Percentiles rank a stretch among this genome's conserved stretches.
phyloP scores from a whole-genome alignment of 2,888 invertebrate genomes.

The Tetranychus piercei region DNA sequence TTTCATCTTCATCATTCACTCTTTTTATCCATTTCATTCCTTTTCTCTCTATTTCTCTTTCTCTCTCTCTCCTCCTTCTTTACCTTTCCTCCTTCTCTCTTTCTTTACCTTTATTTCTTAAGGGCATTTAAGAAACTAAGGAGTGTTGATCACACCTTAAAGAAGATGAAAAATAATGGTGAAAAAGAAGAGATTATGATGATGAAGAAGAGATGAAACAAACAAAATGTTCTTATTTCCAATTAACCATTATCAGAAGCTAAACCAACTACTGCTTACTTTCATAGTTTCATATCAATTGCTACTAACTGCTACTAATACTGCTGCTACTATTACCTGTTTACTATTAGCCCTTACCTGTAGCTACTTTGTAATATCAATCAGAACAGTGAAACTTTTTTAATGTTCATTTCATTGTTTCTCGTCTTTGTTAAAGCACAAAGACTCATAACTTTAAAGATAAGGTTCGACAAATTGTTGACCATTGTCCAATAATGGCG shows the following conservation, averaged over 20 bases:
- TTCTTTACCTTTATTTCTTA: not conserved
- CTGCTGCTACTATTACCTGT: not conserved
- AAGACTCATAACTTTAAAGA: too few relatives aligned
- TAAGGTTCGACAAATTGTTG: too few relatives aligned
- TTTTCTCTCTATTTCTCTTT: not conserved
- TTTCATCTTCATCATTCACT: too few relatives aligned
- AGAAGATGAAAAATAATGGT: not conserved
- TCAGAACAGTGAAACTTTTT: not conserved
- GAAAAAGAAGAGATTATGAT: not conserved
- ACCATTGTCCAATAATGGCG: too few relatives aligned
- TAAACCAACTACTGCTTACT: not conserved
- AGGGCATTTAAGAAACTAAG: not conserved
- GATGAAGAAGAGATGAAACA: not conserved
- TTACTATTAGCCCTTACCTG: not conserved
- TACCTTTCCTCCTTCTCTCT: slow-evolving; percentile 3
- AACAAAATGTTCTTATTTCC: not conserved
- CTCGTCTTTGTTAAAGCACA: too few relatives aligned
- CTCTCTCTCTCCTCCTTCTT: not conserved
- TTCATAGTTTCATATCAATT: not conserved
- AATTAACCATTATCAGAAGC: not conserved
- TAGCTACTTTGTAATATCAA: not conserved
- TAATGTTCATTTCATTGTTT: too few relatives aligned
- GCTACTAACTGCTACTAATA: not conserved
- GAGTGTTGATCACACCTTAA: not conserved
- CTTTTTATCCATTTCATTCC: too few relatives aligned